phyloP scores from a whole-genome alignment of 2,797 vertebrate species.

The Luscinia luscinia region DNA sequence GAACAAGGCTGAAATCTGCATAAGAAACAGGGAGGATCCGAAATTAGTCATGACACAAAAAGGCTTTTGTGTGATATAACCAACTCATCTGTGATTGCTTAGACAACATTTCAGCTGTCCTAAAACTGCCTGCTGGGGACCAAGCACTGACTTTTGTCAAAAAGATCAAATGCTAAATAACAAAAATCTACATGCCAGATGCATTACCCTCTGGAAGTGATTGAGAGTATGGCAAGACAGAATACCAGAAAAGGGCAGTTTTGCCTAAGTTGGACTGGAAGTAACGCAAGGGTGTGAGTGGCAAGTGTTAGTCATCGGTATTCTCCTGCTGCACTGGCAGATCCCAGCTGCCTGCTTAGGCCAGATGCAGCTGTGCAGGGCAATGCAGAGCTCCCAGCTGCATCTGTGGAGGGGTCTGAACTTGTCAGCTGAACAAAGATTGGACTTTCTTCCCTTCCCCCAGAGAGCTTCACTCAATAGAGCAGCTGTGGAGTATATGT shows the following conservation, averaged over 20 bases:
- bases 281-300: not conserved
- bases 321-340: not conserved
- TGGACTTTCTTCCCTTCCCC: not conserved
- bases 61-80: conserved; percentile 32
- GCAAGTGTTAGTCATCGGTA: not conserved
- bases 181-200: not conserved
- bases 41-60: conserved; percentile 37
- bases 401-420: not conserved
- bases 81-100: not conserved
- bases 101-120: not conserved
- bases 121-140: not conserved
- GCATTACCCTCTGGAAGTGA: not conserved
- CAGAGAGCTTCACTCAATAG: not conserved
- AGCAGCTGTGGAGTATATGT: not conserved
- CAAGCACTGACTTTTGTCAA: not conserved
- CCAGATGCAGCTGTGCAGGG: not conserved
- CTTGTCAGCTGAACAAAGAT: not conserved
- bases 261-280: not conserved
- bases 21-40: not conserved
- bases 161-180: not conserved
- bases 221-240: not conserved
- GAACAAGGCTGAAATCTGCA: not conserved
- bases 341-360: not conserved
- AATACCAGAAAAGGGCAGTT: not conserved
- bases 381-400: not conserved